Evolutionary conservation across 1,140 invertebrate genomes (phyloP).

Genomic region (Stegodyphus mimosarum): DNA sequence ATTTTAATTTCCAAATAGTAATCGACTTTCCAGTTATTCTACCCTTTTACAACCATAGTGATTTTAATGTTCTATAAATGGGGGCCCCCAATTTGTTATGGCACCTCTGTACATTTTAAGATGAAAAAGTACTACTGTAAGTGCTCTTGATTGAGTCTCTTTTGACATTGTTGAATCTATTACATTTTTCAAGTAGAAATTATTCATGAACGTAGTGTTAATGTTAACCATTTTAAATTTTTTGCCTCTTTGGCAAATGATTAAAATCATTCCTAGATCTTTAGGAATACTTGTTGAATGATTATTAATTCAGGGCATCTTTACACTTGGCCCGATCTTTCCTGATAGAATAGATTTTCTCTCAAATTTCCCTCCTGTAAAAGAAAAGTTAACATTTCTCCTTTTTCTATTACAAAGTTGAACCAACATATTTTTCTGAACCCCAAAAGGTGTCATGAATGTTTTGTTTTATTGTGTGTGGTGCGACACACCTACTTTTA

Average conservation of each 20-base stretch:
- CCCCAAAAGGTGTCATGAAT: conserved; percentile 21
- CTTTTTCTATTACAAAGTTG: conserved; percentile 57
- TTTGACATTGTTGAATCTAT: conserved; percentile 62
- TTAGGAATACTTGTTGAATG: conserved; percentile 58
- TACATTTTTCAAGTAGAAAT: conserved; percentile 57
- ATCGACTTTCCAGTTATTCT: too few species aligned
- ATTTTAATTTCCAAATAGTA: too few species aligned
- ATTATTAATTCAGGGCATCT: conserved; percentile 42
- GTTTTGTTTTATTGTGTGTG: conserved; percentile 31
- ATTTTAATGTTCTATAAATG: too few species aligned
- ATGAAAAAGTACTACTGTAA: conserved; percentile 59
- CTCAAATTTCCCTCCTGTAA: conserved; percentile 16
- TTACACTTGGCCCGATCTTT: conserved; percentile 53
- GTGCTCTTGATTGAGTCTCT: conserved; percentile 61
- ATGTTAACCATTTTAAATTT: conserved; percentile 60
- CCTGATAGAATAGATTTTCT: conserved; percentile 37
- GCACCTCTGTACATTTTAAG: conserved; percentile 55
- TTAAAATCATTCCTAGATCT: conserved; percentile 45
- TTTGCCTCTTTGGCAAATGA: conserved; percentile 50
- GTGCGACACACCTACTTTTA: conserved; percentile 10
- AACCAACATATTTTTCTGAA: conserved; percentile 59
- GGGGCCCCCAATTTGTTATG: conserved; percentile 12
- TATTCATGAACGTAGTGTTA: conserved; percentile 55
- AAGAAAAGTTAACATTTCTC: conserved; percentile 31
- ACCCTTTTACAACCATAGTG: too few species aligned